These are phyloP conservation scores for Helobdella robusta DNA, from an alignment of 2,888 invertebrate genomes.

Conservation along the genomic window DNA sequence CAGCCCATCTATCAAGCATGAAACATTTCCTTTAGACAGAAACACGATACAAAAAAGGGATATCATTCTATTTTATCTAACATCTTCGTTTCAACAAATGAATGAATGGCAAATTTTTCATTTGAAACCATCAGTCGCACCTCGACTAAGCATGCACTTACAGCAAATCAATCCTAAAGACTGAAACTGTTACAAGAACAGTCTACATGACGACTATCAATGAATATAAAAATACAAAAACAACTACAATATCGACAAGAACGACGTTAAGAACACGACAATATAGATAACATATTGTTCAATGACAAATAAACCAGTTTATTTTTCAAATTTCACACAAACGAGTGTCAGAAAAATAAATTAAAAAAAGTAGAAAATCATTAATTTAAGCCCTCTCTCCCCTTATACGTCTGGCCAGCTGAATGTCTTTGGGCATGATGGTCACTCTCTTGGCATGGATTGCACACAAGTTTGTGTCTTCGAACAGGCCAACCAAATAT, in stretches of 20 bases:
- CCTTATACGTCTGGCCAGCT: constrained; percentile 87
- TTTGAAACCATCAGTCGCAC: too few relatives aligned
- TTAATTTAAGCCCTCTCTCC: constrained; percentile 64
- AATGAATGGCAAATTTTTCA: too few relatives aligned
- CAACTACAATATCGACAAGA: neutral
- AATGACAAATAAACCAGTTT: constrained; percentile 8
- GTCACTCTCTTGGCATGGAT: constrained; percentile 94
- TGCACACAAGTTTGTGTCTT: constrained; percentile 93
- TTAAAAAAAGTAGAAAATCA: neutral
- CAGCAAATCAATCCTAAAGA: too few relatives aligned
- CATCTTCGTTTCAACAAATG: too few relatives aligned
- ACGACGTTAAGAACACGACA: neutral
- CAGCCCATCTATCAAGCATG: too few relatives aligned
- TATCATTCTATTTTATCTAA: too few relatives aligned
- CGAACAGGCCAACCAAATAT: constrained; percentile 60
- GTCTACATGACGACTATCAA: neutral
- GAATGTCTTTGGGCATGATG: constrained; percentile 96
- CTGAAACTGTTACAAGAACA: too few relatives aligned
- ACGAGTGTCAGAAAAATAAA: neutral
- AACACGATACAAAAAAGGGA: too few relatives aligned
- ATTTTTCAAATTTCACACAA: neutral
- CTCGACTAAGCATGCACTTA: too few relatives aligned
- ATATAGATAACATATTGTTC: neutral
- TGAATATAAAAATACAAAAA: neutral
- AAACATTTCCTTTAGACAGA: too few relatives aligned